Base-by-base conservation (phyloP, 2,797 vertebrate species). In the Chlorospingus semifuscus region DNA sequence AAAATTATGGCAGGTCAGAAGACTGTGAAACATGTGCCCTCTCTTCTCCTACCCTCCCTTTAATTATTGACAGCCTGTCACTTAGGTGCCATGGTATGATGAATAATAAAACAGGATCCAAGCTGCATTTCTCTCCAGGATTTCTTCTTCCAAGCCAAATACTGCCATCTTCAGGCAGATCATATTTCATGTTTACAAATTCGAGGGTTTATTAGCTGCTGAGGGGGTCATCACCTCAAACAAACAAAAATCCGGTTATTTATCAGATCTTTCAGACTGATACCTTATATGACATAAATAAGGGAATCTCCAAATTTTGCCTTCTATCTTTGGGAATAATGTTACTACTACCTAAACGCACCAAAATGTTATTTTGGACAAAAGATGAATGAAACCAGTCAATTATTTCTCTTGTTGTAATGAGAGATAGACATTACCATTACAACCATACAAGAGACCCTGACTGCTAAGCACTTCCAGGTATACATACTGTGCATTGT, bases 111-210 rank as follows among this genome's bases (percentile, higher is more conserved):
- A 78, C 15, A 65, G 39, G 32, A 59, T 22, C 21, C 86, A 86
- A 71, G 13, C 36, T 78, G 23, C 80, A 56, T 34, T 14, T 42
- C 32, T 3, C 4, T 0, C 11, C 30, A 27, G 39, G 9, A 55
- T 83, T 75, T 59, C 50, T 34, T 69, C 65, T 95, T 93, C 56
- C 61, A 85, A 89, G 89, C 39, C 64, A 95, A 94, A 97, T 42
- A 56, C 95, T 96, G 97, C 96, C 97, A 97, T 92, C 97, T 96
- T 85, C 84, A 93, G 97, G 95, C 42, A 88, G 19, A 53, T 5
- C 3, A 12, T 30, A 18, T 34, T 41, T 72, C 55, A 16, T 8
- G 5, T 55, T 79, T 65, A 82, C 24, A 53, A 39, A n/a, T 19
- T 82, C 0, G 1, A 72, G 9, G 18, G 4, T 4, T 39, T 68